A percentile compares a stretch with the other conserved stretches of the same genome.
phyloP scores from a whole-genome alignment of 2,797 vertebrate genomes.

The Taenioides sp. region DNA sequence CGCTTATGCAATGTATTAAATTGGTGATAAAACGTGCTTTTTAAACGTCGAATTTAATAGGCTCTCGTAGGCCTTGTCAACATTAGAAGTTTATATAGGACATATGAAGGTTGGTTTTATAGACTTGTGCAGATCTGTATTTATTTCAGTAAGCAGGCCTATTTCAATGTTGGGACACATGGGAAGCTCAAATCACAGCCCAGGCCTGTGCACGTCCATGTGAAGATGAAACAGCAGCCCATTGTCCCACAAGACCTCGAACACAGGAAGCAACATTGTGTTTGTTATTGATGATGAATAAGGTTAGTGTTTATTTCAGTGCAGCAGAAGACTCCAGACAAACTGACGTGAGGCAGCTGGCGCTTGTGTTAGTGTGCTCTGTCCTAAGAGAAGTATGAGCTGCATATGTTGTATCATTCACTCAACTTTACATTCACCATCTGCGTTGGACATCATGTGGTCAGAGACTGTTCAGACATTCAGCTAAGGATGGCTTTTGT shows the following conservation, averaged over 20 bases:
- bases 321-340: neutral
- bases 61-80: neutral
- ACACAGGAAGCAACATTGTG: constrained; percentile 45
- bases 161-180: constrained; percentile 1
- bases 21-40: neutral
- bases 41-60: neutral
- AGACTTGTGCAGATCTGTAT: neutral
- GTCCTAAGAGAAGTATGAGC: constrained; percentile 14
- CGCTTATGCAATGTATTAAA: neutral
- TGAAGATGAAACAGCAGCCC: constrained; percentile 53
- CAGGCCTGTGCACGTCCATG: constrained; percentile 44
- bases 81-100: neutral
- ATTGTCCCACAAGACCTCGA: constrained; percentile 44
- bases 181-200: constrained; percentile 43
- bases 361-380: neutral
- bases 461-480: constrained; percentile 57
- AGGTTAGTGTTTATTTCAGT: constrained; percentile 39
- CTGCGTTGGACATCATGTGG: constrained; percentile 72
- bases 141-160: neutral
- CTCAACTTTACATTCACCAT: constrained; percentile 53
- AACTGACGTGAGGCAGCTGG: constrained; percentile 6
- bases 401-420: constrained; percentile 52
- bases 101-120: neutral
- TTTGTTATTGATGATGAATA: constrained; percentile 40
- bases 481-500: constrained; percentile 49